Evolutionary conservation across 2,797 vertebrate genomes (phyloP).

Genomic region (Sebastolobus alascanus): DNA sequence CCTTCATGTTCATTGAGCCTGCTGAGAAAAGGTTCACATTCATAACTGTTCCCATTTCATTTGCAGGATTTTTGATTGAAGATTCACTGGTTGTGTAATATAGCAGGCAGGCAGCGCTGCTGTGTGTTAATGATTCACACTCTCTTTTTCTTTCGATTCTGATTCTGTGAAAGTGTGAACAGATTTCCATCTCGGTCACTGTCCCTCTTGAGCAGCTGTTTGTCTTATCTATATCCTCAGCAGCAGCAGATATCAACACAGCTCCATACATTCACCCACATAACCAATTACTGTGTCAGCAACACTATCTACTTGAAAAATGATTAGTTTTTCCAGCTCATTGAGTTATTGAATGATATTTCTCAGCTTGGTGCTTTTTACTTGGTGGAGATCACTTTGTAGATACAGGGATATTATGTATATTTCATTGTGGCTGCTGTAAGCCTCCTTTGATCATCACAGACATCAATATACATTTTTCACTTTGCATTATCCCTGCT

Average conservation of each 20-base stretch:
- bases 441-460: conserved; percentile 14
- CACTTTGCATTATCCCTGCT: not conserved
- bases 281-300: conserved; percentile 30
- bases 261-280: conserved; percentile 6
- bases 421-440: conserved; percentile 22
- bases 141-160: conserved; percentile 48
- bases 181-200: conserved; percentile 32
- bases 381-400: not conserved
- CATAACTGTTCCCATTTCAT: conserved; percentile 27
- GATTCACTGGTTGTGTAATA: conserved; percentile 48
- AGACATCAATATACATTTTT: conserved; percentile 1
- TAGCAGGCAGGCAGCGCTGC: conserved; percentile 26
- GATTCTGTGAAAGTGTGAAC: conserved; percentile 22
- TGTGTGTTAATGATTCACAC: conserved; percentile 48
- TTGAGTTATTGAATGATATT: conserved; percentile 7
- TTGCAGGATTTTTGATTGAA: conserved; percentile 36
- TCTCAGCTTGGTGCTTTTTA: conserved; percentile 1
- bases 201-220: conserved; percentile 31
- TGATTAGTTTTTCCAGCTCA: conserved; percentile 11
- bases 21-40: conserved; percentile 3
- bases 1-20: conserved; percentile 33
- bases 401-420: not conserved
- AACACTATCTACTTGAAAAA: conserved; percentile 23
- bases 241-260: not conserved
- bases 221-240: conserved; percentile 27